Evolutionary conservation across 2,797 vertebrate genomes (phyloP).

Genomic region (Channallabes apus): DNA sequence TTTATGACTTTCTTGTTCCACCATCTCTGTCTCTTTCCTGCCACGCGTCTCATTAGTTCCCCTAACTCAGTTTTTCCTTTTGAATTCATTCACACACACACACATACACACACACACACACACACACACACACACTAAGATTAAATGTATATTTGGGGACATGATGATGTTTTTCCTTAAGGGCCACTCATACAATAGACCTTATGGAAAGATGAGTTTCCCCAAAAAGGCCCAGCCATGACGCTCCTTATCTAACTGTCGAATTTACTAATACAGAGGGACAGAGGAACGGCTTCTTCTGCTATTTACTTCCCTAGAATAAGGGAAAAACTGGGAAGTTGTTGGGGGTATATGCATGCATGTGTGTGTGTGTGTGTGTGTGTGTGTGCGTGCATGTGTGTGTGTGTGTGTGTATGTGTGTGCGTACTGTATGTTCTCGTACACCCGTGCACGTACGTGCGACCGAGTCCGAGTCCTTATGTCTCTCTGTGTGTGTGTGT

Average conservation of each 20-base stretch:
- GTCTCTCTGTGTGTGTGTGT: slow-evolving; percentile 27
- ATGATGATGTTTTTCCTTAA: slow-evolving; percentile 25
- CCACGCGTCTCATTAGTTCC: not conserved
- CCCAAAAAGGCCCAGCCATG: slow-evolving; percentile 10
- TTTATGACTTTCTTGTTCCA: not conserved
- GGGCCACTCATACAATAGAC: slow-evolving; percentile 25
- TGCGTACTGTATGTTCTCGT: not conserved
- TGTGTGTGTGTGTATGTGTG: not conserved
- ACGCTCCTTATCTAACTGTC: slow-evolving; percentile 55
- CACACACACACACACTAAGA: not conserved
- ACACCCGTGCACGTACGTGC: not conserved
- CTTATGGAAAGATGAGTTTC: slow-evolving; percentile 23
- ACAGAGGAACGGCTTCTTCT: slow-evolving; percentile 48
- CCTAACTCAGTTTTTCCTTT: not conserved
- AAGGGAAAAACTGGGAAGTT: slow-evolving; percentile 48
- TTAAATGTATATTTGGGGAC: slow-evolving; percentile 20
- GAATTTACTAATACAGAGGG: slow-evolving; percentile 53
- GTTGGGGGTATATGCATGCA: slow-evolving; percentile 42
- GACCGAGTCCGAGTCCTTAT: not conserved
- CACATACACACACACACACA: not conserved
- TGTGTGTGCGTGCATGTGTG: no score
- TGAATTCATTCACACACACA: not conserved
- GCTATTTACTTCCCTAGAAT: slow-evolving; percentile 58
- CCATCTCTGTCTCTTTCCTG: not conserved
- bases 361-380: slow-evolving; percentile 3